phyloP scores from a whole-genome alignment of 2,113 vertebrate species.

The Motacilla tschutschensis region DNA sequence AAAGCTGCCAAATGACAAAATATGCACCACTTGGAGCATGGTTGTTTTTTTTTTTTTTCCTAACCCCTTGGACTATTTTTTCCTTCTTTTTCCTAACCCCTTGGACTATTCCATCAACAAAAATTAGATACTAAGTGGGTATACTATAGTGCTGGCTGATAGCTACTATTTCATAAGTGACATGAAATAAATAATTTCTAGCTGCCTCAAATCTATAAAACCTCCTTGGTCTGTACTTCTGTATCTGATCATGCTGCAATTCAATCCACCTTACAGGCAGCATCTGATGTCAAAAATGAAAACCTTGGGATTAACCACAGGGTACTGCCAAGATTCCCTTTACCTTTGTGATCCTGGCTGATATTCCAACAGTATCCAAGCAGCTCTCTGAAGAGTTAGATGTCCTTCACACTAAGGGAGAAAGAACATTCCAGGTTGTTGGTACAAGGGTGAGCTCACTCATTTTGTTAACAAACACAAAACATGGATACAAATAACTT shows the following conservation, averaged over 20 bases:
- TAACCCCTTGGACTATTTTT: not conserved
- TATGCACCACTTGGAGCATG: not conserved
- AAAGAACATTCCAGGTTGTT: not conserved
- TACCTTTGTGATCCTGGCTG: not conserved
- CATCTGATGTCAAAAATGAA: not conserved
- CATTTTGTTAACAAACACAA: not conserved
- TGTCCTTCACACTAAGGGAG: not conserved
- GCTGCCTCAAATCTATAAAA: not conserved
- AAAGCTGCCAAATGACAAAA: not conserved
- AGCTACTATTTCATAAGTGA: not conserved
- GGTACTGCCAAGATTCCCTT: not conserved
- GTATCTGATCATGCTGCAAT: not conserved
- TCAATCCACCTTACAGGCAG: not conserved
- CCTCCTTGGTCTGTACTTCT: not conserved
- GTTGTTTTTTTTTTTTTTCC: not conserved
- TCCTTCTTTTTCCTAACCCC: not conserved
- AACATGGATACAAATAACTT: not conserved
- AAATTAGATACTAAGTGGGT: not conserved
- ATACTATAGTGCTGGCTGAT: not conserved
- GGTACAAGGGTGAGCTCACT: not conserved
- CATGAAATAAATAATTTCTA: not conserved
- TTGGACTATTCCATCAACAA: not conserved
- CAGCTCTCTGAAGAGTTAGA: not conserved
- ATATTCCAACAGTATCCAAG: not conserved
- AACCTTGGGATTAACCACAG: not conserved